Conservation (phyloP, 2,888 invertebrate species). For the Orthosia incerta region DNA sequence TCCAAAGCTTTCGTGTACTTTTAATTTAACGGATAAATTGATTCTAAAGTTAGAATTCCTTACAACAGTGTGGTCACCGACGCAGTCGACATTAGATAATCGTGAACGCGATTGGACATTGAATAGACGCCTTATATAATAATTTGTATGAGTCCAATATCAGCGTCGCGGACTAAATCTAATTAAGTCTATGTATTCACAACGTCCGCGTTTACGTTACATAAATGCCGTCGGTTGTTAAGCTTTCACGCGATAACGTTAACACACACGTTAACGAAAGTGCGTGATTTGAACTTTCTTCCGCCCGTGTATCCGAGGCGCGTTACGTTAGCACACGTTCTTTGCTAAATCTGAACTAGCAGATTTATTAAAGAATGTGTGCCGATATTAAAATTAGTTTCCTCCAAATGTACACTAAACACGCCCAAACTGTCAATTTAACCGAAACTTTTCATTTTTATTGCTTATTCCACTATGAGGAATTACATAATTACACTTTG, state of each 20-base stretch:
- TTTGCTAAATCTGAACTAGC: slow-evolving; percentile 27
- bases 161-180: slow-evolving; percentile 71
- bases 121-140: slow-evolving; percentile 74
- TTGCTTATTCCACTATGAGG: slow-evolving; percentile 82
- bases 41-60: slow-evolving; percentile 42
- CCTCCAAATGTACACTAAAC: slow-evolving; percentile 58
- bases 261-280: slow-evolving; percentile 58
- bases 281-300: slow-evolving; percentile 63
- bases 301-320: slow-evolving; percentile 32
- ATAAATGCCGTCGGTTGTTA: slow-evolving; percentile 59
- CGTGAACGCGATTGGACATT: slow-evolving; percentile 72
- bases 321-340: slow-evolving; percentile 45
- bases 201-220: slow-evolving; percentile 66
- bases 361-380: slow-evolving; percentile 47
- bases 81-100: slow-evolving; percentile 52
- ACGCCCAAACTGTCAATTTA: slow-evolving; percentile 64
- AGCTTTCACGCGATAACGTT: slow-evolving; percentile 61
- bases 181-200: slow-evolving; percentile 77
- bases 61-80: slow-evolving; percentile 48
- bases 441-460: slow-evolving; percentile 67
- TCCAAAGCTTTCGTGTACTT: slow-evolving; percentile 67
- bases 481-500: slow-evolving; percentile 80
- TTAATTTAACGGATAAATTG: slow-evolving; percentile 62
- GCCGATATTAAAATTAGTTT: slow-evolving; percentile 41
- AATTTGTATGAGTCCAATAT: slow-evolving; percentile 80